Conservation (phyloP, 1,140 invertebrate species). For the Brachionus calyciflorus region DNA sequence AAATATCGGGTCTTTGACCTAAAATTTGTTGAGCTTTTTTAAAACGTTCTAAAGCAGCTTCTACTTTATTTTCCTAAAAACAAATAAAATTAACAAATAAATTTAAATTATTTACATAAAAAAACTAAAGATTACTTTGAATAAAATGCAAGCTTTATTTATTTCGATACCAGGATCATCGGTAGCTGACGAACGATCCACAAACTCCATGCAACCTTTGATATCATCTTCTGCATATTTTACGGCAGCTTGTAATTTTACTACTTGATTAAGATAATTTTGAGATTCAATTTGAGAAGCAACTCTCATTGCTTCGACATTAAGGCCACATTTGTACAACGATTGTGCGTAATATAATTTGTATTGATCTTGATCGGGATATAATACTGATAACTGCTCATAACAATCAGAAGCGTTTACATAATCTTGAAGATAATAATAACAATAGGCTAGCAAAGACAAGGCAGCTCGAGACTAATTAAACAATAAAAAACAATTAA, state of each 20-base stretch:
- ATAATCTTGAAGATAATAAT: slow-evolving; percentile 91
- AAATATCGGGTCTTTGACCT: slow-evolving; percentile 77
- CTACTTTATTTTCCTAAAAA: slow-evolving; percentile 72
- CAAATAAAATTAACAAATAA: no score
- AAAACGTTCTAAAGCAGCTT: slow-evolving; percentile 89
- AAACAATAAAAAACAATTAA: neutral
- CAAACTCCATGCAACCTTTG: slow-evolving; percentile 69
- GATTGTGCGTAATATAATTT: slow-evolving; percentile 89
- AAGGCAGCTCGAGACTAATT: slow-evolving; percentile 79
- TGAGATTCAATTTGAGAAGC: slow-evolving; percentile 73
- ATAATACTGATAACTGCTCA: slow-evolving; percentile 70
- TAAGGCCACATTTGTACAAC: slow-evolving; percentile 78
- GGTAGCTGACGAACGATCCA: slow-evolving; percentile 75
- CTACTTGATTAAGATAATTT: slow-evolving; percentile 66
- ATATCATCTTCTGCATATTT: slow-evolving; percentile 95
- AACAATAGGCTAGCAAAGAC: slow-evolving; percentile 89
- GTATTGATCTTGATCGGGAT: slow-evolving; percentile 79
- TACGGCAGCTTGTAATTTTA: slow-evolving; percentile 82
- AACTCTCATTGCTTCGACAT: slow-evolving; percentile 83
- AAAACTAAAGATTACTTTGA: neutral
- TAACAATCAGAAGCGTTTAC: slow-evolving; percentile 89
- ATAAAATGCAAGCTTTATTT: slow-evolving; percentile 32
- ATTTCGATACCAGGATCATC: slow-evolving; percentile 69
- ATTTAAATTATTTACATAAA: neutral
- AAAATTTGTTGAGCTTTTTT: slow-evolving; percentile 76